Conservation (phyloP, 2,888 invertebrate genomes). For the Glaucopsyche alexis region DNA sequence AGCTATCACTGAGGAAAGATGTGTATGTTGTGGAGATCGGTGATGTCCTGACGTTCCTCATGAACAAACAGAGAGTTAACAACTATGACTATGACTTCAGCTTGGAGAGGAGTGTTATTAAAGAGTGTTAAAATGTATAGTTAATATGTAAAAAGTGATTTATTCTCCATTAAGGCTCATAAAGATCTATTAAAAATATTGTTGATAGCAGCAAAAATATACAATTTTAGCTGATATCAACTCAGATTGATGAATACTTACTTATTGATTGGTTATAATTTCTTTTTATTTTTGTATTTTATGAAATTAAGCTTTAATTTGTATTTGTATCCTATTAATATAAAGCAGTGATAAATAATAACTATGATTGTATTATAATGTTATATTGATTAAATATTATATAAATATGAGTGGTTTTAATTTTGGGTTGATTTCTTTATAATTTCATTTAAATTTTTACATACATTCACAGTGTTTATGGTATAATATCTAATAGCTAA, state of each 20-base stretch:
- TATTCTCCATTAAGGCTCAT: neutral
- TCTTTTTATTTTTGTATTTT: neutral
- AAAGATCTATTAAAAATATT: too few species aligned
- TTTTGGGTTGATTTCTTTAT: neutral
- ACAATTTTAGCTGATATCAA: too few species aligned
- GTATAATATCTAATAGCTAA: too few species aligned
- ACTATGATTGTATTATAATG: neutral
- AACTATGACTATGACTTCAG: constrained; percentile 76
- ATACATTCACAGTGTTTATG: too few species aligned
- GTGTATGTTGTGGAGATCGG: constrained; percentile 70
- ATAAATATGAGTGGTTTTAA: neutral
- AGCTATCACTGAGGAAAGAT: constrained; percentile 70
- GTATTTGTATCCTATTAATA: constrained; percentile 9
- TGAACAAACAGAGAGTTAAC: constrained; percentile 65
- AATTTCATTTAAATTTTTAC: neutral
- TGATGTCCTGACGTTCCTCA: constrained; percentile 74
- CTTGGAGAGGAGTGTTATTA: constrained; percentile 76
- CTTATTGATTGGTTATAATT: neutral
- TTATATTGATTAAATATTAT: neutral
- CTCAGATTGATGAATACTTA: neutral
- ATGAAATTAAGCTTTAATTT: neutral
- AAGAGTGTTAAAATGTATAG: constrained; percentile 57
- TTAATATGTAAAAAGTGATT: neutral
- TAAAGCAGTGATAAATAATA: neutral
- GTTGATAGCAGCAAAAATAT: too few species aligned